Base-by-base conservation (phyloP, 2,888 invertebrate species). In the Cremastinae sp. region DNA sequence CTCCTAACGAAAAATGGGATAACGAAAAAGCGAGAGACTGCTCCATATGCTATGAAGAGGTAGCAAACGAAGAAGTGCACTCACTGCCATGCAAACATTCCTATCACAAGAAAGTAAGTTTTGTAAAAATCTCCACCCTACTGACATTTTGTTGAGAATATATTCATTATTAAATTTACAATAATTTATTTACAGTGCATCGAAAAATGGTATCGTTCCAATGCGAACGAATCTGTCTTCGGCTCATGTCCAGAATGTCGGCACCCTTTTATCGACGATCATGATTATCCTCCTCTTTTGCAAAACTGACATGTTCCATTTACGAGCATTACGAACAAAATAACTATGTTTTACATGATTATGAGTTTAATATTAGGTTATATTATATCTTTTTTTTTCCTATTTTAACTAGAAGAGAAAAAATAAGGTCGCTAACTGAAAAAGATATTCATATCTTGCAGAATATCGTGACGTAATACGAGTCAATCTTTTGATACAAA, bases 241-340 rank as follows among this genome's bases (percentile, higher is more conserved):
- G 39, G 41, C 10, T 81, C 83, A 0, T 87, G 86, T 61, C 86
- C 86, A n/a, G 81, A 66, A 14, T 86, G 86, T 55, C 78, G 83
- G 4, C 43, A 78, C 1, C 79, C 75, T 47, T 78, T 80, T n/a
- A 82, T 79, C 5, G 74, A 83, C 12, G 82, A 85, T 64, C 81
- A 84, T 12, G 83, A 86, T 16, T 86, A 82, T 69, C 85, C 85
- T 12, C 84, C 85, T 9, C 75, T 86, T 18, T 78, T 75, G n/a
- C 73, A 66, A 58, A 53, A 20, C 12, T 71, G 35, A 43, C 53
- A 4, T 2, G 28, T 20, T 65, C 71, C 18, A 61, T 12, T 20
- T 14, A 7, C 14, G 55, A 43, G 12, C 39, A 9, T 8, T 35
- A 37, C 39, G 8, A 16, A 35, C 35, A 39, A 28, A 18, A 2